Conservation (phyloP, 2,888 invertebrate species). For the Scrobipalpa atriplicella region DNA sequence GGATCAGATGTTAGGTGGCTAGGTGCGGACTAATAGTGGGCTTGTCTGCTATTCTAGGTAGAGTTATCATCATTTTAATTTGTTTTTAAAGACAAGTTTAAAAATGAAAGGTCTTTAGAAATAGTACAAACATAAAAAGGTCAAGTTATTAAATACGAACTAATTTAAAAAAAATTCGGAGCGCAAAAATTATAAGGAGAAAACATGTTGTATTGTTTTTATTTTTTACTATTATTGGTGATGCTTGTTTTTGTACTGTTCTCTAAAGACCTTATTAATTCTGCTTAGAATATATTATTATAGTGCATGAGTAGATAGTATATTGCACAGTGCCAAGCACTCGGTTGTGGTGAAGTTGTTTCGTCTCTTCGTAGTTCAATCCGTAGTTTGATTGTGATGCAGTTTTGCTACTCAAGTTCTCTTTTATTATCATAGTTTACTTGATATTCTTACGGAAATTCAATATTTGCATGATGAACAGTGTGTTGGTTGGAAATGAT, state of each 20-base stretch:
- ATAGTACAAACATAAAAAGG: not conserved
- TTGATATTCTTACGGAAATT: constrained; percentile 29
- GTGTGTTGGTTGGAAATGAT: constrained; percentile 55
- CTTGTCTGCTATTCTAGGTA: not conserved
- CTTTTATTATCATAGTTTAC: constrained; percentile 67
- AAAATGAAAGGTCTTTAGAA: not conserved
- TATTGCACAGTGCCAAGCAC: constrained; percentile 73
- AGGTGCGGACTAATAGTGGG: constrained; percentile 10
- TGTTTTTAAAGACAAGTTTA: not conserved
- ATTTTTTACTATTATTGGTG: not conserved
- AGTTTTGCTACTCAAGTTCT: constrained; percentile 72
- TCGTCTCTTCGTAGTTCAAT: constrained; percentile 54
- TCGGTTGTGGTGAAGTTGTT: constrained; percentile 75
- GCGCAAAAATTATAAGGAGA: no score
- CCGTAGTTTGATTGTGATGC: constrained; percentile 72
- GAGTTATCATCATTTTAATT: not conserved
- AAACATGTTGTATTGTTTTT: not conserved
- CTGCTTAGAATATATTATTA: constrained; percentile 31
- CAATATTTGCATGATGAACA: constrained; percentile 62
- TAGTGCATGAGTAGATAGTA: constrained; percentile 75
- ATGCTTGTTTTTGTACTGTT: not conserved
- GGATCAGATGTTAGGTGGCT: not conserved
- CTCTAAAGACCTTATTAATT: constrained; percentile 9
- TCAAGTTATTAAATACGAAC: not conserved
- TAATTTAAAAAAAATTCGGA: no score